phyloP scores from a whole-genome alignment of 2,888 invertebrate genomes.

The Dinocampus coccinellae region DNA sequence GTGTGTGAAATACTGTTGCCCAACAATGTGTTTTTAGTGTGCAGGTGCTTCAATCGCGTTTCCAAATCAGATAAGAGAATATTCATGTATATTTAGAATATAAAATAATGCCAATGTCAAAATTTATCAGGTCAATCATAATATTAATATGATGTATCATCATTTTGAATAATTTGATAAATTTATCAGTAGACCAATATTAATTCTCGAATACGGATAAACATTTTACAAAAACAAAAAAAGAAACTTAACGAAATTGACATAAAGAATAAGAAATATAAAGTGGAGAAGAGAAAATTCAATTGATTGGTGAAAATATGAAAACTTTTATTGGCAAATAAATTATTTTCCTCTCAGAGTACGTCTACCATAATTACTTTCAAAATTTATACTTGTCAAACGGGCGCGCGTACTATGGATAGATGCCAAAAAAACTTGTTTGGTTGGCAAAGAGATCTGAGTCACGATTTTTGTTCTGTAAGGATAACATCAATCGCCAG shows the following conservation, averaged over 20 bases:
- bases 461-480: conserved; percentile 24
- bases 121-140: background rate
- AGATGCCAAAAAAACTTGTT: conserved; percentile 38
- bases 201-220: background rate
- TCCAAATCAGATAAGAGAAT: conserved; percentile 23
- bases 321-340: conserved; percentile 11
- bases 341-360: conserved; percentile 30
- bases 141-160: no score
- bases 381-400: conserved; percentile 47
- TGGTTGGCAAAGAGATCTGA: conserved; percentile 37
- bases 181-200: background rate
- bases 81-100: conserved; percentile 17
- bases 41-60: background rate
- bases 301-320: conserved; percentile 12
- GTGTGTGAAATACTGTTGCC: background rate
- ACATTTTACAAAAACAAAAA: background rate
- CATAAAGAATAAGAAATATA: background rate
- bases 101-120: conserved; percentile 10
- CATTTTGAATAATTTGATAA: background rate
- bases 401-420: conserved; percentile 45
- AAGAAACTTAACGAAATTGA: conserved; percentile 1
- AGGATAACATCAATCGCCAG: conserved; percentile 9
- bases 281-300: background rate
- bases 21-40: conserved; percentile 17
- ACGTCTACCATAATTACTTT: conserved; percentile 48